Conservation (phyloP, 2,888 invertebrate species). For the Atrina japonica region DNA sequence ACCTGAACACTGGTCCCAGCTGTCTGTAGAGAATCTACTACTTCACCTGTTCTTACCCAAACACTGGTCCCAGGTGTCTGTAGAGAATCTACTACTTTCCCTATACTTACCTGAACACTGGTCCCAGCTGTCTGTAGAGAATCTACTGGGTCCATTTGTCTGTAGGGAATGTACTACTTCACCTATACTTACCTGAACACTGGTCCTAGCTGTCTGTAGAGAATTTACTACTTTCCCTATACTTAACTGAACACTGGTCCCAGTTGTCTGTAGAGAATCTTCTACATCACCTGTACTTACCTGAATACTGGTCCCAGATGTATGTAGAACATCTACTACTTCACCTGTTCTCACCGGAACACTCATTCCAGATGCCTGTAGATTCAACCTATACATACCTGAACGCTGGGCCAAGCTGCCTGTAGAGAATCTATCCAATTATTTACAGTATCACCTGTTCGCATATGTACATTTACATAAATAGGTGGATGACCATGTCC, state of each 20-base stretch:
- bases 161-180: too few species aligned
- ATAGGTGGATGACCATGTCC: constrained; percentile 84
- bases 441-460: constrained; percentile 83
- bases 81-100: background rate
- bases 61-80: too few species aligned
- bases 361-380: background rate
- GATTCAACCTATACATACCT: constrained; percentile 63
- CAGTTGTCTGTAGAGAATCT: constrained; percentile 84
- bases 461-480: constrained; percentile 86
- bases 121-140: constrained; percentile 84
- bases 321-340: constrained; percentile 85
- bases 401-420: constrained; percentile 82
- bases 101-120: constrained; percentile 76
- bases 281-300: constrained; percentile 56
- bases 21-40: too few species aligned
- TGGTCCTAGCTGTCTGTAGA: constrained; percentile 83
- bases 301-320: constrained; percentile 81
- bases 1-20: too few species aligned
- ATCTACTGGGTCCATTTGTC: too few species aligned
- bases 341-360: too few species aligned
- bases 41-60: too few species aligned
- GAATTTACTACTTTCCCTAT: too few species aligned
- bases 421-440: constrained; percentile 86
- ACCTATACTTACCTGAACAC: constrained; percentile 34
- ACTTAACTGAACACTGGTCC: too few species aligned